These are phyloP conservation scores for Sapayoa aenigma DNA, from an alignment of 2,113 vertebrate genomes.

Conservation along the genomic window DNA sequence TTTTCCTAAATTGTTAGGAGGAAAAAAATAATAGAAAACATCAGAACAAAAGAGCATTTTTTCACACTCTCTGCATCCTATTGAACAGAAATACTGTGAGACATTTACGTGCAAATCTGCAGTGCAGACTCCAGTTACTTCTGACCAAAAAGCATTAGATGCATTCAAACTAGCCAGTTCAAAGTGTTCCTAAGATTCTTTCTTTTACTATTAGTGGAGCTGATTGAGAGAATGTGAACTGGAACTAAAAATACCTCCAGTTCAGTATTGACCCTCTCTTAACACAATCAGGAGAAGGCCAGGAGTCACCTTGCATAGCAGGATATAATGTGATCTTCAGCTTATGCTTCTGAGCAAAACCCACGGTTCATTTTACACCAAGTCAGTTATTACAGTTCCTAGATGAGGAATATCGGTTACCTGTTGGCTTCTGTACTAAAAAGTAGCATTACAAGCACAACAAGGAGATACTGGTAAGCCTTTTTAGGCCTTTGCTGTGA, in stretches of 20 bases:
- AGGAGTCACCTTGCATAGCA: background rate
- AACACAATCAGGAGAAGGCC: background rate
- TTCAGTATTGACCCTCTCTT: slow-evolving; percentile 2
- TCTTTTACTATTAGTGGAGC: background rate
- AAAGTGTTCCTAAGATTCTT: background rate
- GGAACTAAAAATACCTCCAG: slow-evolving; percentile 1
- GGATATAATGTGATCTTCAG: background rate
- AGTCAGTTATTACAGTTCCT: background rate
- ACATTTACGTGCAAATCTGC: slow-evolving; percentile 2
- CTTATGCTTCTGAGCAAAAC: background rate
- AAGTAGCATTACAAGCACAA: background rate
- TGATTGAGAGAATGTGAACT: background rate
- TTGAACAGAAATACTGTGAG: slow-evolving; percentile 28
- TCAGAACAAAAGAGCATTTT: slow-evolving; percentile 47
- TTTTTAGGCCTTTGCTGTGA: background rate
- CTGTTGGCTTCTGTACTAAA: background rate
- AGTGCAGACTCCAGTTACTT: background rate
- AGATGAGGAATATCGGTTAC: background rate
- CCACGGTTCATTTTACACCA: background rate
- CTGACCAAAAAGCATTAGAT: background rate
- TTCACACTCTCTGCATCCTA: background rate
- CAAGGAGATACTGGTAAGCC: background rate
- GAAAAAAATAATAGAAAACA: background rate
- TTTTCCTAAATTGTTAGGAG: background rate
- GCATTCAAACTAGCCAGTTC: background rate